Conservation (phyloP, 2,113 vertebrate genomes). For the Tylochromis polylepis region DNA sequence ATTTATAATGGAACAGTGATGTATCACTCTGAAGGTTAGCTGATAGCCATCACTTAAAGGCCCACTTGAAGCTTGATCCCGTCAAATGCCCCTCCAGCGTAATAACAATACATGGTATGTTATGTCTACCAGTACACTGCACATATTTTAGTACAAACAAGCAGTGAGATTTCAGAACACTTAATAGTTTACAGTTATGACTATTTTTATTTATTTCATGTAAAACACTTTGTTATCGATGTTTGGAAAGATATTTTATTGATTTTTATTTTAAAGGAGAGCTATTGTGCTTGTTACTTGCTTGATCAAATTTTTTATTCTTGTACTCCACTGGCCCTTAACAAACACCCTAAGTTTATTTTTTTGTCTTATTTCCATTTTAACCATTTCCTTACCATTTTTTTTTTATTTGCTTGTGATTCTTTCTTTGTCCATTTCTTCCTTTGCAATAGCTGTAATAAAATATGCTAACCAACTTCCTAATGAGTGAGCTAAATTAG, state of each 20-base stretch:
- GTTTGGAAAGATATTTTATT: background rate
- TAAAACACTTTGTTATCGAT: background rate
- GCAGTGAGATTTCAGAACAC: background rate
- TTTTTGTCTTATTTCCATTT: background rate
- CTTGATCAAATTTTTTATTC: background rate
- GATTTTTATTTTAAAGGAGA: background rate
- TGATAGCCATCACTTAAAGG: constrained; percentile 4
- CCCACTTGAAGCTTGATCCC: background rate
- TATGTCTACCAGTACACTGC: constrained; percentile 13
- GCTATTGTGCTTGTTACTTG: background rate
- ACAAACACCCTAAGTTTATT: background rate
- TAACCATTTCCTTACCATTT: background rate
- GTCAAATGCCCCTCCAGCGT: background rate
- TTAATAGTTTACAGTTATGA: background rate
- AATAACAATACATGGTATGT: background rate
- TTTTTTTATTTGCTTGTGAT: background rate
- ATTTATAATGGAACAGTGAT: background rate
- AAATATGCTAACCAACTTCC: background rate
- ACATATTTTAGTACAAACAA: background rate
- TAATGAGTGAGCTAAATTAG: background rate
- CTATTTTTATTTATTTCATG: background rate
- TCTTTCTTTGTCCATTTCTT: background rate
- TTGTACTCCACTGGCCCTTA: background rate
- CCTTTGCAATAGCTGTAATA: background rate
- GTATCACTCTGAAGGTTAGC: constrained; percentile 3